These are phyloP conservation scores for Remorina albescens DNA, from an alignment of 2,797 vertebrate genomes.

Conservation along the genomic window DNA sequence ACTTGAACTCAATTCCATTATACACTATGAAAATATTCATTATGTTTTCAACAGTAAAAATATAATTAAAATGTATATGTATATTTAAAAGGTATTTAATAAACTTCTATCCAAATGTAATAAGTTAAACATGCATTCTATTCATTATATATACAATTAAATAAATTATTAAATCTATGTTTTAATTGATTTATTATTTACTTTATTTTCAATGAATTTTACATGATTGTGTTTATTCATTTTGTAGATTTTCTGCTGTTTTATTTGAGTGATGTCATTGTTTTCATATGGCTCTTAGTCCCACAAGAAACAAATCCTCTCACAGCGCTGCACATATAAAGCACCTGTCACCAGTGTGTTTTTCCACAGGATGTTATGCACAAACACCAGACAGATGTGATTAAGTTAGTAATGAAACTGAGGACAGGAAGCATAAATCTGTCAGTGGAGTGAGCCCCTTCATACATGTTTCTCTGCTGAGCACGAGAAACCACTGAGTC, in stretches of 20 bases:
- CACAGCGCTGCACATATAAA: neutral
- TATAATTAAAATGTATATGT: too few relatives aligned
- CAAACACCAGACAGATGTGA: conserved; percentile 23
- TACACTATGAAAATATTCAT: too few relatives aligned
- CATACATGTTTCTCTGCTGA: conserved; percentile 18
- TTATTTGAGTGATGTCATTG: neutral
- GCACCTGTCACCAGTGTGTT: neutral
- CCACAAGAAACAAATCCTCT: neutral
- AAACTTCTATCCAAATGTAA: neutral
- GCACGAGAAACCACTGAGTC: conserved; percentile 31
- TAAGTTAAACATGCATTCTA: neutral
- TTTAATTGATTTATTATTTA: neutral
- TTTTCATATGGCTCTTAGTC: neutral
- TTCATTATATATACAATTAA: neutral
- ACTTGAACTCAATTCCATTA: neutral
- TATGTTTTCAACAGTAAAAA: neutral
- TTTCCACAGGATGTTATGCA: conserved; percentile 7
- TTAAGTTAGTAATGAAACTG: conserved; percentile 32
- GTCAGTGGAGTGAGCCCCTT: conserved; percentile 25
- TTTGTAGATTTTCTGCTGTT: neutral
- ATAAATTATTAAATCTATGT: neutral
- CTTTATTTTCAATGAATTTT: neutral
- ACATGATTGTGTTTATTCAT: neutral
- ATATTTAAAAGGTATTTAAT: neutral
- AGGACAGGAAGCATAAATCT: conserved; percentile 39